Evolutionary conservation across 2,888 invertebrate species (phyloP).

Genomic region (Andricus curvator): DNA sequence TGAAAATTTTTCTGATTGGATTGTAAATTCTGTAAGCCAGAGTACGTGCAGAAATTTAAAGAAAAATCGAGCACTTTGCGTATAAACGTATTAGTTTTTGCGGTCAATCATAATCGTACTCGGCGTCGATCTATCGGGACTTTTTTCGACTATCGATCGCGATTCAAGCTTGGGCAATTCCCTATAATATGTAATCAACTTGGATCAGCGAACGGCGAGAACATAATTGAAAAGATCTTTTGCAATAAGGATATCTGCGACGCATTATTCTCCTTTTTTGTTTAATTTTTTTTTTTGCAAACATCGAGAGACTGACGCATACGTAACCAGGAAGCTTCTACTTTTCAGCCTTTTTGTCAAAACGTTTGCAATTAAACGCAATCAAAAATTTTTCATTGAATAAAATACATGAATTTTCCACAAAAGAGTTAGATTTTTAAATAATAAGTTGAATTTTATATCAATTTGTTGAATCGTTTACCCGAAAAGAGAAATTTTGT

Average conservation of each 20-base stretch:
- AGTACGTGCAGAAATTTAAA: neutral
- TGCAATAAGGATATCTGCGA: slow-evolving; percentile 25
- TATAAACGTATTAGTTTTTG: slow-evolving; percentile 50
- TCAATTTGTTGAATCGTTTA: no score
- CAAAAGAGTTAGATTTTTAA: no score
- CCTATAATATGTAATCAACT: slow-evolving; percentile 14
- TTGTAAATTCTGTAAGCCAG: neutral
- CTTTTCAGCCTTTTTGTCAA: neutral
- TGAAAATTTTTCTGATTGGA: no score
- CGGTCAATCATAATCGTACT: slow-evolving; percentile 68
- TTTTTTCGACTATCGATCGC: slow-evolving; percentile 52
- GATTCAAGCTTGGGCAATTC: slow-evolving; percentile 53
- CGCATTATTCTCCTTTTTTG: slow-evolving; percentile 12
- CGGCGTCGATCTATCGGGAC: slow-evolving; percentile 65
- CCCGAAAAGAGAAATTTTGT: no score
- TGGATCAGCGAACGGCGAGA: slow-evolving; percentile 11
- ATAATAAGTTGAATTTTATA: no score
- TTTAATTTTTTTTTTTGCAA: neutral
- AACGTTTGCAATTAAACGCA: neutral
- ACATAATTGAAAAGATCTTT: slow-evolving; percentile 18
- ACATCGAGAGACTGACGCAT: neutral
- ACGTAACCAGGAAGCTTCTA: slow-evolving; percentile 2
- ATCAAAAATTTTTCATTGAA: no score
- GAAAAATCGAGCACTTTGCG: slow-evolving; percentile 14
- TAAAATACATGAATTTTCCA: no score